A percentile compares a stretch with the other conserved stretches of the same genome.
Evolutionary conservation across 2,888 invertebrate genomes (phyloP).

Genomic region (Steinernema carpocapsae): DNA sequence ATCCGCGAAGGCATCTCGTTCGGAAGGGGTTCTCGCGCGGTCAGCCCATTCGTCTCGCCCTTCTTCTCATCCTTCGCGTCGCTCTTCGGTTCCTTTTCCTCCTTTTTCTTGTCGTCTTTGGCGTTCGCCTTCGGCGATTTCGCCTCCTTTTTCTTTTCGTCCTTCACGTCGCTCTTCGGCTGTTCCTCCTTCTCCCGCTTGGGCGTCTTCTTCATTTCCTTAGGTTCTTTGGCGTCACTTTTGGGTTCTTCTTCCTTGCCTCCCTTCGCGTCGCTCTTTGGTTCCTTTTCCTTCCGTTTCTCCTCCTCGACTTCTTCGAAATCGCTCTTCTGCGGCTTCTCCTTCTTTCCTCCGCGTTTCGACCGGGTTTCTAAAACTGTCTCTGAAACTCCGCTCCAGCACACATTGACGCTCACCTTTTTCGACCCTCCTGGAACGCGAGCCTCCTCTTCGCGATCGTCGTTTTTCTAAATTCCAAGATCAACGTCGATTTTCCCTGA

Average conservation of each 20-base stretch:
- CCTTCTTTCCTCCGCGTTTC: background rate
- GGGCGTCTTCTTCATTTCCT: background rate
- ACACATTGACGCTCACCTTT: no score
- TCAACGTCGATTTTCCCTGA: background rate
- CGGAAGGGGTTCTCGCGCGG: conserved; percentile 1
- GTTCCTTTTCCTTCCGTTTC: background rate
- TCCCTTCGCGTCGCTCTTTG: background rate
- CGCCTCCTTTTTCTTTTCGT: background rate
- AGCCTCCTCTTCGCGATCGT: no score
- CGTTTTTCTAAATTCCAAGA: background rate
- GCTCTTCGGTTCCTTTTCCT: background rate
- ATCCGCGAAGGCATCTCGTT: conserved; percentile 28
- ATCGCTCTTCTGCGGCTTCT: background rate
- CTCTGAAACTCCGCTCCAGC: no score
- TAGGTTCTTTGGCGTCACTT: background rate
- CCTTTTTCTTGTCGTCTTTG: background rate
- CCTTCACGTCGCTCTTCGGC: background rate
- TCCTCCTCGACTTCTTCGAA: background rate
- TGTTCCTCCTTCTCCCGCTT: background rate
- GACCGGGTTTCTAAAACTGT: background rate
- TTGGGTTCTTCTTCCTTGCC: background rate
- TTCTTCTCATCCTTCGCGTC: background rate
- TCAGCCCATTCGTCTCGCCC: background rate
- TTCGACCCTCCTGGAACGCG: no score
- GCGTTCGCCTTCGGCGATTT: background rate